Percentiles rank a stretch among this genome's conserved stretches.
phyloP scores from a whole-genome alignment of 2,797 vertebrate species.

The Rhinogobio ventralis region DNA sequence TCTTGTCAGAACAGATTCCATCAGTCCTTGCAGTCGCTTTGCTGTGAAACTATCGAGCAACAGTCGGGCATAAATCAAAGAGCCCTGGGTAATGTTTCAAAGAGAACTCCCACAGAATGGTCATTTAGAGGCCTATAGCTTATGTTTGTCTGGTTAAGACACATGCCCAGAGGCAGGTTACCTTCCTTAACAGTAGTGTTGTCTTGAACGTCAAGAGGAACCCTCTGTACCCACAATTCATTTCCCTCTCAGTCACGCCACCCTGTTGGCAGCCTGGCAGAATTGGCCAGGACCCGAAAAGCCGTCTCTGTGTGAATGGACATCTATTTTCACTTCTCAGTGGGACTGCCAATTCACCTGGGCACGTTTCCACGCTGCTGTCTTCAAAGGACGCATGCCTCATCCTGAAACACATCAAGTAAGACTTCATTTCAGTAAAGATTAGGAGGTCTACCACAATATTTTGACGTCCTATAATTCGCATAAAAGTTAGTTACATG shows the following conservation, averaged over 20 bases:
- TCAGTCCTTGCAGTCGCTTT: conserved; percentile 64
- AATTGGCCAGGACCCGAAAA: conserved; percentile 73
- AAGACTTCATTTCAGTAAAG: conserved; percentile 61
- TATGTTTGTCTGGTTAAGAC: conserved; percentile 78
- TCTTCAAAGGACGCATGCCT: conserved; percentile 55
- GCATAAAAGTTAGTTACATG: conserved; percentile 47
- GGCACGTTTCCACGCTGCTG: conserved; percentile 54
- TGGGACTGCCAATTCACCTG: conserved; percentile 65
- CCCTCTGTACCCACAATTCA: conserved; percentile 78
- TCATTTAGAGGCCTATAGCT: conserved; percentile 72
- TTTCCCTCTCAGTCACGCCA: conserved; percentile 78
- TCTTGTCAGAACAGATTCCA: conserved; percentile 76
- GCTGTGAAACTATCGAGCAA: conserved; percentile 71
- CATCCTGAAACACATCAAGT: conserved; percentile 57
- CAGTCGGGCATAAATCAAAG: conserved; percentile 73
- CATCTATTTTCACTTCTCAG: conserved; percentile 70
- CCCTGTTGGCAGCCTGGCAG: conserved; percentile 70
- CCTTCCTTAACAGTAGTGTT: conserved; percentile 74
- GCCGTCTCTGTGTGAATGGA: conserved; percentile 66
- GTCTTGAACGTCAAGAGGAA: conserved; percentile 74
- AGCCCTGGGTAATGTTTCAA: conserved; percentile 56
- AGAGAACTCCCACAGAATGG: conserved; percentile 76
- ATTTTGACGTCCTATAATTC: conserved; percentile 47
- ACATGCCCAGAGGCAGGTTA: conserved; percentile 70
- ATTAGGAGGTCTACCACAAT: conserved; percentile 37